These are phyloP conservation scores for Gastrophysa polygoni DNA, from an alignment of 2,888 invertebrate species.

Conservation along the genomic window DNA sequence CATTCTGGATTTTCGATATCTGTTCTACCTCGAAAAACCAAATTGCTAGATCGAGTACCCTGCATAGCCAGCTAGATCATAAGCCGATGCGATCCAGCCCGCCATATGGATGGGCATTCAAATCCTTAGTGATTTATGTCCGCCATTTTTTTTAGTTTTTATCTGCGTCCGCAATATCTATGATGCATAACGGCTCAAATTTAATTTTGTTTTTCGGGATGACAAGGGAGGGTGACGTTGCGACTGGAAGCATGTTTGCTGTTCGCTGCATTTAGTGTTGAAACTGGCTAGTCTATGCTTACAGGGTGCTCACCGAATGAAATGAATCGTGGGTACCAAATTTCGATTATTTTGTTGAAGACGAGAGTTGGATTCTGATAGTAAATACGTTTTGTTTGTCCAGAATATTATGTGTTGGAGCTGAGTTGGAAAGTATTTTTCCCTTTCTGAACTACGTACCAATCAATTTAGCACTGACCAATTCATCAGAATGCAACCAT, in stretches of 20 bases:
- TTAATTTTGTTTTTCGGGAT: conserved; percentile 33
- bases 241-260: conserved; percentile 8
- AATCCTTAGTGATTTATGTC: conserved; percentile 32
- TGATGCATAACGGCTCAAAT: conserved; percentile 35
- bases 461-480: too few relatives aligned
- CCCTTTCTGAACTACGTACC: too few relatives aligned
- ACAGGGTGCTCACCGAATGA: background rate
- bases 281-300: background rate
- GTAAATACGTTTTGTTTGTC: too few relatives aligned
- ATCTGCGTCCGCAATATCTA: conserved; percentile 34
- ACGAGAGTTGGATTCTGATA: too few relatives aligned
- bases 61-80: conserved; percentile 3
- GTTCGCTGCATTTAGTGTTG: background rate
- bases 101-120: conserved; percentile 23
- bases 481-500: too few relatives aligned
- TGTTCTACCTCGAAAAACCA: background rate
- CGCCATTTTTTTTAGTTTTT: conserved; percentile 28
- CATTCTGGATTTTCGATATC: too few relatives aligned
- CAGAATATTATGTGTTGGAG: too few relatives aligned
- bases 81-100: conserved; percentile 1
- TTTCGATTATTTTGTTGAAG: too few relatives aligned
- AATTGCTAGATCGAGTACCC: background rate
- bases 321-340: too few relatives aligned
- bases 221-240: conserved; percentile 5
- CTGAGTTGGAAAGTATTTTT: too few relatives aligned